phyloP scores from a whole-genome alignment of 2,113 vertebrate species.

The Craseonycteris thonglongyai region DNA sequence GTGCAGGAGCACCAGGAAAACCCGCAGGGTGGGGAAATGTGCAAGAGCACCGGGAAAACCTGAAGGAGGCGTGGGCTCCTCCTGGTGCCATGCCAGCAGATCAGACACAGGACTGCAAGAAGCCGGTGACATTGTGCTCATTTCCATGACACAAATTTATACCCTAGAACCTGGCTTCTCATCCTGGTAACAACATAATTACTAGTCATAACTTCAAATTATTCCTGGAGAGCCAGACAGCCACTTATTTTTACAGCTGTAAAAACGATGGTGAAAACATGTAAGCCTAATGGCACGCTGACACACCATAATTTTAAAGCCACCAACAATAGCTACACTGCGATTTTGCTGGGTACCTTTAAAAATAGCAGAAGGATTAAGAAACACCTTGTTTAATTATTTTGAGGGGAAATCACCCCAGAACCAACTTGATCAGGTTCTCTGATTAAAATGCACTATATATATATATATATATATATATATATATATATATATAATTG shows the following conservation, averaged over 20 bases:
- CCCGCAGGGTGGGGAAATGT: no score
- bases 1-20: no score
- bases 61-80: no score
- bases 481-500: no score
- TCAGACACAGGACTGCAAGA: background rate
- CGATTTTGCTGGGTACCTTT: background rate
- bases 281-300: background rate
- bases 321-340: background rate
- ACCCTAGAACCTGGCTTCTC: background rate
- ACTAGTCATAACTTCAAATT: background rate
- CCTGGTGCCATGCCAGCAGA: background rate
- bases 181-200: constrained; percentile 6
- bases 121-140: background rate
- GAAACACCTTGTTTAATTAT: background rate
- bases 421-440: background rate
- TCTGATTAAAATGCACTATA: background rate
- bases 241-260: background rate
- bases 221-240: background rate
- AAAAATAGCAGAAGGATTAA: background rate
- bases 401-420: background rate
- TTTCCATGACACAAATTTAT: background rate
- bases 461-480: no score
- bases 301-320: background rate
- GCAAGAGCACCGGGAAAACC: no score
- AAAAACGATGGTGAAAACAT: background rate